phyloP scores from a whole-genome alignment of 2,113 vertebrate genomes.

The Ictalurus furcatus region DNA sequence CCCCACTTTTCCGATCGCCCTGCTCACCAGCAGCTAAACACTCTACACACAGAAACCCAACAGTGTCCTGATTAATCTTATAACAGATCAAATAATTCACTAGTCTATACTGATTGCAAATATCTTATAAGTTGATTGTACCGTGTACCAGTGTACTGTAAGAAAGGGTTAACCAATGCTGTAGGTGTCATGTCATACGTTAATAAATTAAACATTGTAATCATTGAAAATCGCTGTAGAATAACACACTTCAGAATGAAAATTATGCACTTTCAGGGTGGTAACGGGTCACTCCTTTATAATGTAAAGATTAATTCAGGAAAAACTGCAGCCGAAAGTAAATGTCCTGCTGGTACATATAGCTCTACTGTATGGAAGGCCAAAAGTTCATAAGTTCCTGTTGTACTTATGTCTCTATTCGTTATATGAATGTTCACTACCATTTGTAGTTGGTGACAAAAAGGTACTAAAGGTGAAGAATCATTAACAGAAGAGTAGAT shows the following conservation, averaged over 20 bases:
- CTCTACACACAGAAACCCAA: neutral
- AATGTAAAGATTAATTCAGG: neutral
- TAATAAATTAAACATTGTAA: neutral
- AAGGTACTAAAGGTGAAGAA: neutral
- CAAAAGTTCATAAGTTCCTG: neutral
- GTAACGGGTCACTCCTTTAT: neutral
- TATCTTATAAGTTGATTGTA: neutral
- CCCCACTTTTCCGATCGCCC: too few species aligned
- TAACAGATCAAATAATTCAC: neutral
- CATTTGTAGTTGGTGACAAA: neutral
- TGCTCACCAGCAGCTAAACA: too few species aligned
- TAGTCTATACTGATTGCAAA: neutral
- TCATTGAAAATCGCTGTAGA: neutral
- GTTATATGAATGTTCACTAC: neutral
- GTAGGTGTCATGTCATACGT: too few species aligned
- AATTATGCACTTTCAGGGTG: too few species aligned
- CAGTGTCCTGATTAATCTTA: neutral
- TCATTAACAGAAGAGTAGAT: slow-evolving; percentile 32
- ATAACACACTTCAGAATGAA: too few species aligned
- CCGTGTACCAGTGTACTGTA: neutral
- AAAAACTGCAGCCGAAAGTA: too few species aligned
- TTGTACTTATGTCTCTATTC: neutral
- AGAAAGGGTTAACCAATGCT: neutral
- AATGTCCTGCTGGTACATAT: too few species aligned
- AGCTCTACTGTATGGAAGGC: neutral